Evolutionary conservation across 2,797 vertebrate genomes (phyloP), one percentile per base, ranked within the genome.

Genomic region (Oryzias sinensis): DNA sequence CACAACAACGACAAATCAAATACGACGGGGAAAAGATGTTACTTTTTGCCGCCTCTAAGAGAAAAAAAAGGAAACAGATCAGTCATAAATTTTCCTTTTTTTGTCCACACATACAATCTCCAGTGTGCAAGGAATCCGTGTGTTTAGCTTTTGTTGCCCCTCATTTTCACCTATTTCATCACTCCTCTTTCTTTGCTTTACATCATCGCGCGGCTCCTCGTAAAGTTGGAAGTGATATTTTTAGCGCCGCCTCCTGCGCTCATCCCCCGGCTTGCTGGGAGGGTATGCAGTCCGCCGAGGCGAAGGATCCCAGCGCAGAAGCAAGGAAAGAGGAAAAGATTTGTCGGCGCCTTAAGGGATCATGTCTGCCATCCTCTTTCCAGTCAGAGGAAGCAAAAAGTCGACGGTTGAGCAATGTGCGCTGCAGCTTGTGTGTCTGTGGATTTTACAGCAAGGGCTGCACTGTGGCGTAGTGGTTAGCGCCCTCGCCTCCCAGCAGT

Each of bases 311-410:
- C 16, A 50, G 85, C 71, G 83, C 65, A 43, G 55, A 51, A 79
- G 70, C 70, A 55, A 75, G 73, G 77, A 37, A 37, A 11, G 33
- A 2, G 33, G 9, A 37, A 37, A 71, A 73, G 76, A 65, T 92
- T 88, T 84, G 76, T 81, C 79, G 84, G 80, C 83, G 82, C 74
- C 80, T 86, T 61, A 69, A 81, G 74, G 51, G 55, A 72, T 88
- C 88, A 83, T 64, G 81, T 72, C 78, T 87, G 42, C 68, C 80
- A 73, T 83, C 68, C 57, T 66, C 63, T 14, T 65, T 66, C 57
- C 53, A 62, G 77, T 61, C 70, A 53, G 65, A 66, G 65, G 70
- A 70, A 65, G 72, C 56, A 47, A 55, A 11, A 70, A 46, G 79
- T 72, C 83, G 65, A 74, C 67, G 56, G 68, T 17, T 65, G 56